Conservation (phyloP, 2,888 invertebrate species). For the Protophormia terraenovae region DNA sequence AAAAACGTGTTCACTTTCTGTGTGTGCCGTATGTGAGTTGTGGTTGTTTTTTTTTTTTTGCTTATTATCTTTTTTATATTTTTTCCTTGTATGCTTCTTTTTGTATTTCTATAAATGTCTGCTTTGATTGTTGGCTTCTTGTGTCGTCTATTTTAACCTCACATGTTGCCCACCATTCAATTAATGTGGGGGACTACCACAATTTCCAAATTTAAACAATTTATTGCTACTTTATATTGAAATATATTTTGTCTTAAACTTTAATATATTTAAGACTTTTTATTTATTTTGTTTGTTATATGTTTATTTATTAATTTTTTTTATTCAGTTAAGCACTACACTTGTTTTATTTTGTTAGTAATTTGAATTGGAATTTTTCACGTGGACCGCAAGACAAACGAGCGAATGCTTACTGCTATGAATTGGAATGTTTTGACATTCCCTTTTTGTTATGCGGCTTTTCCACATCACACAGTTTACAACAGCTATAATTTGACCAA, state of each 20-base stretch:
- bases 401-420: conserved; percentile 39
- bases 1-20: conserved; percentile 64
- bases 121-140: conserved; percentile 37
- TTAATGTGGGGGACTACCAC: conserved; percentile 2
- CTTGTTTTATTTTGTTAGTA: background rate
- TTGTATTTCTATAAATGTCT: conserved; percentile 8
- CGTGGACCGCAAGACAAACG: conserved; percentile 62
- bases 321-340: conserved; percentile 5
- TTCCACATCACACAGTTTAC: conserved; percentile 27
- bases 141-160: conserved; percentile 78
- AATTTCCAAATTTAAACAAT: background rate
- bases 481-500: background rate
- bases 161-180: conserved; percentile 75
- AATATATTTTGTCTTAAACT: background rate
- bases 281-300: background rate
- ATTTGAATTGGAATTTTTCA: conserved; percentile 52
- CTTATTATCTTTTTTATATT: conserved; percentile 36
- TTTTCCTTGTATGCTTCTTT: background rate
- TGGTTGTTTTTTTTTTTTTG: conserved; percentile 26
- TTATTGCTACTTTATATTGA: background rate
- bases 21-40: conserved; percentile 20
- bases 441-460: conserved; percentile 56
- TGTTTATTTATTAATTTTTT: background rate
- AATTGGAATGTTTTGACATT: conserved; percentile 65
- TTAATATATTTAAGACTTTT: background rate